phyloP scores from a whole-genome alignment of 2,797 vertebrate species.

The Acipenser oxyrinchus region DNA sequence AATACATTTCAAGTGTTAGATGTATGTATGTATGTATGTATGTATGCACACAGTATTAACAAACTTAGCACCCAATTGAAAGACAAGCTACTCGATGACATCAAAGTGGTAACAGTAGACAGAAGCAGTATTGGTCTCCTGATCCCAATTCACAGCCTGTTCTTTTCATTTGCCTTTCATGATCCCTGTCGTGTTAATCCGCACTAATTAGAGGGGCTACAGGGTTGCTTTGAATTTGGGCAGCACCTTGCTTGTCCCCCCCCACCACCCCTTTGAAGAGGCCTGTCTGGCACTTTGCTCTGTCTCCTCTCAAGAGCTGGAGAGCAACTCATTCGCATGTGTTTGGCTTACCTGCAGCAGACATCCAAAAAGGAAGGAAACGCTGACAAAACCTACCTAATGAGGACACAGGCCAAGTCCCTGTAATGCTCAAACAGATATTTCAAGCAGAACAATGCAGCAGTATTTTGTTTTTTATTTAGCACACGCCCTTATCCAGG shows the following conservation, averaged over 20 bases:
- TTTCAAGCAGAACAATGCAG: too few relatives aligned
- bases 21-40: not conserved
- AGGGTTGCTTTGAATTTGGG: not conserved
- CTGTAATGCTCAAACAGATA: too few relatives aligned
- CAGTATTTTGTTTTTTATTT: too few relatives aligned
- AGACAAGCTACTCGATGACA: not conserved
- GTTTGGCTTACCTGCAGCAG: not conserved
- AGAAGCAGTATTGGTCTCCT: not conserved
- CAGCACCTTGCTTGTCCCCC: not conserved
- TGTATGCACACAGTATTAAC: too few relatives aligned
- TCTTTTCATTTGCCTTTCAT: not conserved
- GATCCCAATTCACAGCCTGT: slow-evolving; percentile 1
- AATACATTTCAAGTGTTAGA: too few relatives aligned
- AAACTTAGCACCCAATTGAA: too few relatives aligned
- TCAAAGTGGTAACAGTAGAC: slow-evolving; percentile 1
- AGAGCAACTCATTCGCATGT: not conserved
- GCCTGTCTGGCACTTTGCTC: not conserved
- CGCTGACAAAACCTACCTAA: too few relatives aligned
- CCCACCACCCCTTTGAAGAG: not conserved
- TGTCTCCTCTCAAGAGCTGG: not conserved
- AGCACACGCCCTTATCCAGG: too few relatives aligned
- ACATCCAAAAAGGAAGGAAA: too few relatives aligned
- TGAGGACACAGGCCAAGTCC: too few relatives aligned
- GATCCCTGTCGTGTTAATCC: not conserved
- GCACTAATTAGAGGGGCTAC: not conserved